Percentiles rank a stretch among this genome's conserved stretches.
These are phyloP conservation scores for Prietella phreatophila DNA, from an alignment of 2,113 vertebrate genomes.

Conservation along the genomic window DNA sequence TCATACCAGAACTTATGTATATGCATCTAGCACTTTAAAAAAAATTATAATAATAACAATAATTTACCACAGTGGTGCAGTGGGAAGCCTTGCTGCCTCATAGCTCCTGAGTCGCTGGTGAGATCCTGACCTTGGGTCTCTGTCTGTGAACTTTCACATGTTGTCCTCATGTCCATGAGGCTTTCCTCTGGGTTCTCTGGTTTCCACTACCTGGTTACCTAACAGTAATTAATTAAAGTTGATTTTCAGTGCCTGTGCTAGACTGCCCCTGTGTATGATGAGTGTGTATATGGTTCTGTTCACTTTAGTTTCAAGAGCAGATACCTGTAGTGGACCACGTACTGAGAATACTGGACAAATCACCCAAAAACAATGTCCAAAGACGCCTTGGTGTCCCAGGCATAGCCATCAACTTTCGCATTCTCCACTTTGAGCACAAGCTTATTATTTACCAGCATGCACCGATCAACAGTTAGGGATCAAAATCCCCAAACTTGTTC, in stretches of 20 bases:
- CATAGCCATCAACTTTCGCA: not conserved
- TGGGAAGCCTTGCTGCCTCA: not conserved
- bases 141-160: not conserved
- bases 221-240: too few species aligned
- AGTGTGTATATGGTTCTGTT: constrained; percentile 45
- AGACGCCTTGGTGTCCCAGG: not conserved
- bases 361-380: constrained; percentile 62
- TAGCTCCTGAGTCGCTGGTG: not conserved
- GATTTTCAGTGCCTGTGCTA: not conserved
- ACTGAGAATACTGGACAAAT: constrained; percentile 58
- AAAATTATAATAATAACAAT: too few species aligned
- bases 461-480: not conserved
- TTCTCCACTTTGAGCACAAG: not conserved
- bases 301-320: constrained; percentile 59
- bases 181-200: not conserved
- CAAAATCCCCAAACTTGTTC: not conserved
- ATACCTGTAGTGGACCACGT: constrained; percentile 56
- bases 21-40: not conserved
- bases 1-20: not conserved
- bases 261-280: not conserved
- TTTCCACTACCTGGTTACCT: not conserved
- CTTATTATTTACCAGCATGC: not conserved
- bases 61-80: not conserved
- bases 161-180: not conserved
- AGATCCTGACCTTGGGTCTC: not conserved